Evolutionary conservation across 2,797 vertebrate species (phyloP), one percentile per base, ranked within the genome.

Genomic region (Chaunax sp.): DNA sequence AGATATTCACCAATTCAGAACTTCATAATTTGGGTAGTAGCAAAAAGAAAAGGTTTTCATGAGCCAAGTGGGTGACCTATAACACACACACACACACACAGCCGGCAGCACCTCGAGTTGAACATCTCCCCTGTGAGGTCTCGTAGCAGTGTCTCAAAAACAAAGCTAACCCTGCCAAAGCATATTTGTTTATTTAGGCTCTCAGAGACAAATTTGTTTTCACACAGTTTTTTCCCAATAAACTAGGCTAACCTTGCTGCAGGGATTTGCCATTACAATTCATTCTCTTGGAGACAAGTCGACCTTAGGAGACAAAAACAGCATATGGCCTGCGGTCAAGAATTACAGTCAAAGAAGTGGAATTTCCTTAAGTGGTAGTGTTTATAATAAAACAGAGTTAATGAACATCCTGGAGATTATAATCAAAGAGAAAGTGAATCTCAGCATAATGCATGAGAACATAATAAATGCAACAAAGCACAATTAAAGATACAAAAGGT

Each of bases 111-210:
- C 53, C 73, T 47, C 70, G 45, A 79, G 76, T 82, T 87, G 83
- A 79, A 62, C 40, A n/a, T 75, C 45, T 76, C n/a, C 64, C 71
- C 79, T 80, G 65, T 64, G 77, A 78, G 78, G 79, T 78, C 64
- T 81, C 74, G 56, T 62, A 69, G 62, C 44, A 57, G 69, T 38
- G 76, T 79, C 81, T 86, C 72, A 75, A 56, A 77, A 85, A 83
- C 75, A 50, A 59, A 77, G 80, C 80, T 72, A 59, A 58, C 57
- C 64, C 68, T 80, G 84, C 82, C 85, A 89, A 81, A 67, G 65
- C 72, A 78, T 40, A 86, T 87, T 84, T 86, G 75, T 77, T 86
- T 73, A 80, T 77, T 87, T 77, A 77, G 73, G 75, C 69, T 66
- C 72, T 77, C 41, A 60, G 72, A 81, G 64, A 77, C 44, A 78